Evolutionary conservation across 2,113 vertebrate genomes (phyloP), one percentile per base, ranked within the genome.

Genomic region (Xenopus borealis): DNA sequence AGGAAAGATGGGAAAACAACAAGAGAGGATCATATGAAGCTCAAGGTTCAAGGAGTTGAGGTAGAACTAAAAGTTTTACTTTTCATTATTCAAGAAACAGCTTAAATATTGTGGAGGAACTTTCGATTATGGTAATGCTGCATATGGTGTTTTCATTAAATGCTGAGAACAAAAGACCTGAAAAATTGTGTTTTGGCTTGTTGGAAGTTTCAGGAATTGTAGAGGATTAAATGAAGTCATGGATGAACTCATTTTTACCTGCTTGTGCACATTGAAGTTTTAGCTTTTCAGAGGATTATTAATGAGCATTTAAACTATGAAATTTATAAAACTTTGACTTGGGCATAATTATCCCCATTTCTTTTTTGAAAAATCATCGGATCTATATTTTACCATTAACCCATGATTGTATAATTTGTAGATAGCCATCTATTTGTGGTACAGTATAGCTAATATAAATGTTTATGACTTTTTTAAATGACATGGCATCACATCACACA

Each of bases 21-120:
- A 68, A 83, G 97, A 78, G 97, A 99, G 88, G 97, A 99, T 93
- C 97, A 99, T 93, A 99, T 99, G 97, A 99, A 99, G 78, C 89
- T 98, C 84, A 99, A 99, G 85, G 97, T 99, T 83, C 97, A 99
- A 88, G 97, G 97, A 85, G 96, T 99, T 45, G 97, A 99, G 97
- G 97, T 99, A 92, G 93, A 93, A 13, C 62, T n/a, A 6, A 1
- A 1, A 0, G 18, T 13, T 57, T 4, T 1, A 45, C 2, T 1
- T 0, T 45, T 9, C 12, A 23, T 20, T 61, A 20, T 27, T 61
- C 58, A 23, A 61, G 20, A n/a, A 11, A 16, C 16, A n/a, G 53
- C 8, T 55, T 3, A 55, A 3, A 55, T 9, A 13, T 50, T 16
- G 14, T 50, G 47, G 17, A 50, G 10, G 14, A 50, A 50, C 13